These are phyloP conservation scores for Numida meleagris DNA, from an alignment of 2,113 vertebrate genomes.

Conservation along the genomic window DNA sequence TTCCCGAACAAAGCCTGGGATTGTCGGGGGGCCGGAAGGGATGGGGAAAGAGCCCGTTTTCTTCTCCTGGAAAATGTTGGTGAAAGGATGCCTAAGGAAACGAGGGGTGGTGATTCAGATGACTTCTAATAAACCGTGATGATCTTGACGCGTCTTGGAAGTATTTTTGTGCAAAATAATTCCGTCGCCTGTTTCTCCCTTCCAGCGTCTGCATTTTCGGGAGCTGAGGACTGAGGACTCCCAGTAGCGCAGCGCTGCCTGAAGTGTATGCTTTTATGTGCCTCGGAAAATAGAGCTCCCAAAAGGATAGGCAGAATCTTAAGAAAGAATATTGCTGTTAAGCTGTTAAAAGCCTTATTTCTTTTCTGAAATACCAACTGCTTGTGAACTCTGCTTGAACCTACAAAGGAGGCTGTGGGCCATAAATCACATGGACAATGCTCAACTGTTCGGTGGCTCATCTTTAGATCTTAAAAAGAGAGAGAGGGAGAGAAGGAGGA, in stretches of 20 bases:
- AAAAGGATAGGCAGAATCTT: slow-evolving; percentile 66
- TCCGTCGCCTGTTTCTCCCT: background rate
- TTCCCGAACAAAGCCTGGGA: slow-evolving; percentile 38
- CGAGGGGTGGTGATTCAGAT: background rate
- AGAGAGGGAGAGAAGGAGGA: slow-evolving; percentile 27
- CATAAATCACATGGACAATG: slow-evolving; percentile 91
- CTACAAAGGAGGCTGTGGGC: slow-evolving; percentile 83
- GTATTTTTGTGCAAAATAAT: slow-evolving; percentile 16
- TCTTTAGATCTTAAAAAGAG: slow-evolving; percentile 79
- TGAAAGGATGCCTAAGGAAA: background rate
- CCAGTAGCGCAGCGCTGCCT: slow-evolving; percentile 40
- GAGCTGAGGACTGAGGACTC: slow-evolving; percentile 13
- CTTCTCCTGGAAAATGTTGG: background rate
- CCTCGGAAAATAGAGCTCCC: slow-evolving; percentile 52
- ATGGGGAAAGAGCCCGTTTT: background rate
- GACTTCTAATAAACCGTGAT: background rate
- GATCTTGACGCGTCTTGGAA: background rate
- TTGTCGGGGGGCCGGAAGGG: background rate
- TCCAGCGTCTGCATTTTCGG: slow-evolving; percentile 14
- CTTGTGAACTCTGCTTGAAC: slow-evolving; percentile 91
- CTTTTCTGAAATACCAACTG: slow-evolving; percentile 83
- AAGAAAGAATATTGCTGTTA: slow-evolving; percentile 72
- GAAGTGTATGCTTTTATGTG: slow-evolving; percentile 37
- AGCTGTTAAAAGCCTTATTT: slow-evolving; percentile 78
- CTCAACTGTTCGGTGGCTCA: slow-evolving; percentile 86